Base-by-base conservation (phyloP, 1,140 invertebrate species). In the Drosophila albomicans region DNA sequence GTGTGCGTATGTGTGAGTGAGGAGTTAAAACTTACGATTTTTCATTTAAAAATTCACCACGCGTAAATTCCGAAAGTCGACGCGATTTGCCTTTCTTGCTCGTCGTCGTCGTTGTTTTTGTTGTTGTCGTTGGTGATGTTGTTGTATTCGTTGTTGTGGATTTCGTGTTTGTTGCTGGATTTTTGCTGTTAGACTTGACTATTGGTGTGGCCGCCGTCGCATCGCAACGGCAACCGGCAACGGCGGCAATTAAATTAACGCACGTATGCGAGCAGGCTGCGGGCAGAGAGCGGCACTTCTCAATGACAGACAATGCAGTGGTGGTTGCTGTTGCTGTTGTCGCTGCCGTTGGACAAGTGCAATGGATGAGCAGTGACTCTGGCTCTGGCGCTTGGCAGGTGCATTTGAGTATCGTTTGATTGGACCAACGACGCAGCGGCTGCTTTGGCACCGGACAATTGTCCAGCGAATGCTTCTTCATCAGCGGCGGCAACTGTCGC, bases 1-100 rank as follows among this genome's bases (percentile, higher is more conserved):
- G 11, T 63, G 35, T 54, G 30, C 61, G 15, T 56, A 43, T 62
- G 10, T 54, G 51, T 51, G 38, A 58, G 25, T 73, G 59, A 45
- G 35, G 30, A 32, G 45, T 28, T 32, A 30, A 72, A 65, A 93
- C 92, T 93, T 92, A 93, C 92, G 85, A 81, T 92, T 93, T 93
- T 92, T 93, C 92, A 87, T 93, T 93, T 86, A 93, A 86, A 92
- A 93, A 93, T 92, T 93, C 92, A 89, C 92, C 92, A 62, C 91
- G 85, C 80, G 92, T 93, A 89, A 93, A 93, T 87, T 93, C 92
- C 75, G 92, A 92, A 77, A 93, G 81, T 72, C 92, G 92, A 43
- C 92, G 90, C 69, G 92, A 92, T 91, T 92, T 92, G 80, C 81
- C 81, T 86, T 92, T 92, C 67, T 91, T 92, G 78, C 75, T 45